Conservation (phyloP, 1,140 invertebrate genomes). For the Drosophila navojoa region DNA sequence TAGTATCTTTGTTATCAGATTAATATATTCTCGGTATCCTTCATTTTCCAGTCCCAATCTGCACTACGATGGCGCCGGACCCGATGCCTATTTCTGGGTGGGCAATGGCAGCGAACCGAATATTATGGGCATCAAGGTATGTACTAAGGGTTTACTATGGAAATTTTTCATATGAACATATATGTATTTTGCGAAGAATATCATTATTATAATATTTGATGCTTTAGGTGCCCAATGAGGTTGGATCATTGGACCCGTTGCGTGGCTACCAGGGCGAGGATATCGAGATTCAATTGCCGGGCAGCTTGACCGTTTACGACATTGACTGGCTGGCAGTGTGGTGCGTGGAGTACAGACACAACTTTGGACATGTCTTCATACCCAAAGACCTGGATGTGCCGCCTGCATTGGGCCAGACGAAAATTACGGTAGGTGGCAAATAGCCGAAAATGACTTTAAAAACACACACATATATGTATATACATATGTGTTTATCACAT, state of each 20-base stretch:
- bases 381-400: slow-evolving; percentile 95
- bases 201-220: too few relatives aligned
- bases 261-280: slow-evolving; percentile 94
- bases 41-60: slow-evolving; percentile 90
- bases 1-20: too few relatives aligned
- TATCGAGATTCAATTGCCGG: slow-evolving; percentile 94
- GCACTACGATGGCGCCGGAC: slow-evolving; percentile 94
- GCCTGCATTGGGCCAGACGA: slow-evolving; percentile 93
- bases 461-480: too few relatives aligned
- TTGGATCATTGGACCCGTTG: slow-evolving; percentile 91
- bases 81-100: slow-evolving; percentile 97
- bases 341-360: slow-evolving; percentile 93
- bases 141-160: not conserved
- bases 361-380: slow-evolving; percentile 95
- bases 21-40: not conserved
- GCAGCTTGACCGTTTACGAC: slow-evolving; percentile 93
- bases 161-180: too few relatives aligned
- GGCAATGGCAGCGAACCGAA: slow-evolving; percentile 93
- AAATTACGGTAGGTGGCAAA: slow-evolving; percentile 91
- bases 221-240: slow-evolving; percentile 92
- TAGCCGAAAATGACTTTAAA: not conserved
- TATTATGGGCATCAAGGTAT: slow-evolving; percentile 91
- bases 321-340: slow-evolving; percentile 96
- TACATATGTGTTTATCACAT: too few relatives aligned
- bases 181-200: too few relatives aligned